Percentiles rank a stretch among this genome's conserved stretches.
Conservation (phyloP, 2,797 vertebrate species). For the Scleropages formosus region DNA sequence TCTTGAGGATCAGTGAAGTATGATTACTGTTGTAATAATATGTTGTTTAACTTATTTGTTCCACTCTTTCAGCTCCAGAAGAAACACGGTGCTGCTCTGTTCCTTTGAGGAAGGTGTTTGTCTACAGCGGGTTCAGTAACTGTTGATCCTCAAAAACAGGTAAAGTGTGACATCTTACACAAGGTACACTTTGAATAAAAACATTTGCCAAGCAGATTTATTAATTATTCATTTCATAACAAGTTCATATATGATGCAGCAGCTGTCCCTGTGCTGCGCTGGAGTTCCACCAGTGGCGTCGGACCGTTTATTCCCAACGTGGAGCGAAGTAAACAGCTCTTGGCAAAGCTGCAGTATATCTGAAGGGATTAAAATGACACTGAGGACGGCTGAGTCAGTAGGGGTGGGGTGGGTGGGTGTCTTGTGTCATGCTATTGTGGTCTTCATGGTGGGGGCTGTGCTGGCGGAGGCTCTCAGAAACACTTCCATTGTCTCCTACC, state of each 20-base stretch:
- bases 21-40: no score
- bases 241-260: not conserved
- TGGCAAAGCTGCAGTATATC: no score
- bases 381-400: not conserved
- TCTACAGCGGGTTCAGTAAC: no score
- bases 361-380: no score
- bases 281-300: not conserved
- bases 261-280: constrained; percentile 6
- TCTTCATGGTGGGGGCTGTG: not conserved
- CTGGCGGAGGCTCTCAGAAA: not conserved
- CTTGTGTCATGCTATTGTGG: not conserved
- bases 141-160: no score
- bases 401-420: not conserved
- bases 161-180: no score
- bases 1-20: no score
- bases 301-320: not conserved
- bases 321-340: not conserved
- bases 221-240: not conserved
- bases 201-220: not conserved
- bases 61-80: no score
- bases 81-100: no score
- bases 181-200: no score
- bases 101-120: no score
- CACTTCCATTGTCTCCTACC: not conserved
- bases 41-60: no score